phyloP scores from a whole-genome alignment of 2,113 vertebrate species.

The Poeciliopsis turrubarensis region DNA sequence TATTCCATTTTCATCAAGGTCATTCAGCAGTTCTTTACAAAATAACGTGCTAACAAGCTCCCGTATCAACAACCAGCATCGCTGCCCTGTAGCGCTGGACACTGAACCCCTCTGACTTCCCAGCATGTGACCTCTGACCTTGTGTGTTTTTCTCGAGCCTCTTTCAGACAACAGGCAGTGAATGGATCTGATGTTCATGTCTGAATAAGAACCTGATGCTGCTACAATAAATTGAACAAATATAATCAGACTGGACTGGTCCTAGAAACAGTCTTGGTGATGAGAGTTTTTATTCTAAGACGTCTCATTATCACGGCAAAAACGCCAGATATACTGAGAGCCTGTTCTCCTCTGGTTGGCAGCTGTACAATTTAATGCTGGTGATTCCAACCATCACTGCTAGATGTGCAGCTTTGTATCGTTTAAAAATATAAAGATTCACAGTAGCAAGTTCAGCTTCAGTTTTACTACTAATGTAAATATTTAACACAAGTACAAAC shows the following conservation, averaged over 20 bases:
- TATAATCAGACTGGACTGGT: not conserved
- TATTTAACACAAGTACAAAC: not conserved
- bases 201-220: not conserved
- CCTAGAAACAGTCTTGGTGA: not conserved
- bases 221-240: not conserved
- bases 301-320: not conserved
- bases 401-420: not conserved
- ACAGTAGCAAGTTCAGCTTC: not conserved
- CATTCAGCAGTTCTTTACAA: slow-evolving; percentile 24
- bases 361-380: not conserved
- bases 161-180: not conserved
- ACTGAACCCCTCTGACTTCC: slow-evolving; percentile 1
- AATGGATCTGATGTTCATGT: not conserved
- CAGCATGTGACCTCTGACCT: slow-evolving; percentile 27
- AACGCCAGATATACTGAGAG: not conserved
- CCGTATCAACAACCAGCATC: slow-evolving; percentile 3
- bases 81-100: slow-evolving; percentile 28
- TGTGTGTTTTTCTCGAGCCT: not conserved
- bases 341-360: not conserved
- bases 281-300: not conserved
- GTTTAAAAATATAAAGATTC: not conserved
- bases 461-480: not conserved
- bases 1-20: slow-evolving; percentile 29
- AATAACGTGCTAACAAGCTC: slow-evolving; percentile 29
- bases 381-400: not conserved